Evolutionary conservation across 2,888 invertebrate species (phyloP), one percentile per base, ranked within the genome.

Genomic region (Autographa gamma): DNA sequence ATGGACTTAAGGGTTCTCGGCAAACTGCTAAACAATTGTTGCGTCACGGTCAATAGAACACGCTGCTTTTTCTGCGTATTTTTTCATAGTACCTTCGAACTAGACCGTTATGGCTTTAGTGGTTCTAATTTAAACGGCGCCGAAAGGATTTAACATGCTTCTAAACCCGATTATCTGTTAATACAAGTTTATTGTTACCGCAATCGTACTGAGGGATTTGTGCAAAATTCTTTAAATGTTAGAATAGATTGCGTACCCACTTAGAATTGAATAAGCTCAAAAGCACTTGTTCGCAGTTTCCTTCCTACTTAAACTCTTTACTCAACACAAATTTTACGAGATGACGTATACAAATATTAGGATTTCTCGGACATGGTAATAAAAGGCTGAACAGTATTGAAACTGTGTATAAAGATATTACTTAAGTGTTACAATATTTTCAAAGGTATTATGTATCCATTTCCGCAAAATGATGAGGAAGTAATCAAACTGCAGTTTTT

Each of bases 1-100:
- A 91, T 91, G 92, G 93, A 92, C 92, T 93, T 86, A 90, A 91
- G 93, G 90, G 91, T 89, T 90, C 91, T 91, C 90, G 89, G 90
- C 91, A 93, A 94, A 93, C 93, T 93, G 91, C 92, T 93, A 94
- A 95, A 95, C 95, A 95, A 94, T 95, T 89, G 92, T 95, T 95
- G 92, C 95, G 93, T 95, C 94, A 95, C 89, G 94, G 94, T 94
- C 94, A 95, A 95, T 94, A 94, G 92, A 91, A 79, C 88, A 89
- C 85, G 92, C 89, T 86, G 76, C 67, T 91, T 93, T 93, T 93
- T 93, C 87, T 90, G 70, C 72, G 48, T 43, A 61, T 83, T 89
- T 93, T 93, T 91, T 60, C n/a, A 0, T 85, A 73, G 72, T 81
- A 81, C 69, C 76, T 81, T 81, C 79, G 71, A 73, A 70, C 58